Base-by-base conservation (phyloP, 2,797 vertebrate species). In the Anomalospiza imberbis region DNA sequence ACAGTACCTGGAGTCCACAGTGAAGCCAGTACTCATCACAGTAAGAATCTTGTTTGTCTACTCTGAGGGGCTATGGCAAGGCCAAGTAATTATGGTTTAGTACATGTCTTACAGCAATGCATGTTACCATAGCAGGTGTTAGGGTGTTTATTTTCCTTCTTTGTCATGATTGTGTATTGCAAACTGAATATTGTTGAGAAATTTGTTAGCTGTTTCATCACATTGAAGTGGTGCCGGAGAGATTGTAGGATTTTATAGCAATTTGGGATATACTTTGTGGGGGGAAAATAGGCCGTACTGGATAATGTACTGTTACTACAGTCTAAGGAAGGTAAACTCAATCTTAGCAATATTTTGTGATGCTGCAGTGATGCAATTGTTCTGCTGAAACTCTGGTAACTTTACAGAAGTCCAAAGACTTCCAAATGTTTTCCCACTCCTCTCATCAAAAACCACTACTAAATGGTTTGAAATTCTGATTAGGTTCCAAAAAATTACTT, bases 1-100 rank as follows among this genome's bases (percentile, higher is more conserved):
- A 62, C 98, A 99, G 74, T 98, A 99, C 94, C 97, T 99, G 94
- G 99, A 99, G 97, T 98, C 97, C 89, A 98, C 97, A 7, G 98
- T 98, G 36, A 98, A 98, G 50, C 98, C 98, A 31, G 73, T 98
- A 38, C 31, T 97, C 6, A 93, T 98, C 83, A 92, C 91, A 97
- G 99, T 99, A 98, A 96, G 98, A 89, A n/a, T 62, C 28, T 79
- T 78, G 15, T 70, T 62, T 40, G 40, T 44, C 53, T 89, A 13
- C 61, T 85, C 47, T 89, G 55, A 78, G 66, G 58, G 40, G 38
- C 72, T 62, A 2, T 34, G 36, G 42, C 40, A 66, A 79, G 88
- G 40, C 61, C 53, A 60, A 70, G 29, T 42, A 36, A 18, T n/a
- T 44, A 17, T 67, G 61, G 45, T 72, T 53, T 61, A 62, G 14